Evolutionary conservation across 1,140 invertebrate species (phyloP).

Genomic region (Manduca sexta): DNA sequence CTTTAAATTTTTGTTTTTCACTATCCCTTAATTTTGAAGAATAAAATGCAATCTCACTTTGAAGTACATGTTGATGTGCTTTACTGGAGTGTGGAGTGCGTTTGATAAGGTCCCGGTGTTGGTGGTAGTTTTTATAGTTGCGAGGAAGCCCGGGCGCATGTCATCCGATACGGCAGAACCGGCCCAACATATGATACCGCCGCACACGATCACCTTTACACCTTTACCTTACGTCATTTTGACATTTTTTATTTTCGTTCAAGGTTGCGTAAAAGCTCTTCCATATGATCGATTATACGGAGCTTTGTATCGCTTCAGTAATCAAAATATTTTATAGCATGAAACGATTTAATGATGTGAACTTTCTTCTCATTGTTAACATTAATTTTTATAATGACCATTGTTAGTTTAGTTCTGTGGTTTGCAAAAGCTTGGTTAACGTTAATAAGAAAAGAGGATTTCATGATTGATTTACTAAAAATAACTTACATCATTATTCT

Average conservation of each 20-base stretch:
- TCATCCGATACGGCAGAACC: slow-evolving; percentile 48
- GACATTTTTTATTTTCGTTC: slow-evolving; percentile 34
- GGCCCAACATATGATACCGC: slow-evolving; percentile 53
- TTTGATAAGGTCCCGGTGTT: slow-evolving; percentile 47
- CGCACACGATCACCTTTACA: slow-evolving; percentile 45
- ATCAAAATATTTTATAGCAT: no score
- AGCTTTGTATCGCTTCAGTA: no score
- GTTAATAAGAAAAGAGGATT: no score
- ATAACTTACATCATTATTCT: no score
- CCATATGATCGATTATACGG: neutral
- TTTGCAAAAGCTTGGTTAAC: no score
- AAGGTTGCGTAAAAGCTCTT: slow-evolving; percentile 45
- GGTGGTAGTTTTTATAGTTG: slow-evolving; percentile 61
- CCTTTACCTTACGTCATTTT: slow-evolving; percentile 45
- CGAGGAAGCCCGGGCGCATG: slow-evolving; percentile 29
- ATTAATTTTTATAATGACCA: no score
- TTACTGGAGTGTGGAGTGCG: slow-evolving; percentile 42
- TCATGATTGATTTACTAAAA: no score
- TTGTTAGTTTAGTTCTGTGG: no score
- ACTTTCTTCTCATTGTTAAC: no score
- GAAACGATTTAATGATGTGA: no score
- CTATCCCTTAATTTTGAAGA: neutral
- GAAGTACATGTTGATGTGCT: slow-evolving; percentile 55
- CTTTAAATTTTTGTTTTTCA: neutral
- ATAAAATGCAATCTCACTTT: slow-evolving; percentile 41